Evolutionary conservation across 1,140 invertebrate species (phyloP).

Genomic region (Galleria mellonella): DNA sequence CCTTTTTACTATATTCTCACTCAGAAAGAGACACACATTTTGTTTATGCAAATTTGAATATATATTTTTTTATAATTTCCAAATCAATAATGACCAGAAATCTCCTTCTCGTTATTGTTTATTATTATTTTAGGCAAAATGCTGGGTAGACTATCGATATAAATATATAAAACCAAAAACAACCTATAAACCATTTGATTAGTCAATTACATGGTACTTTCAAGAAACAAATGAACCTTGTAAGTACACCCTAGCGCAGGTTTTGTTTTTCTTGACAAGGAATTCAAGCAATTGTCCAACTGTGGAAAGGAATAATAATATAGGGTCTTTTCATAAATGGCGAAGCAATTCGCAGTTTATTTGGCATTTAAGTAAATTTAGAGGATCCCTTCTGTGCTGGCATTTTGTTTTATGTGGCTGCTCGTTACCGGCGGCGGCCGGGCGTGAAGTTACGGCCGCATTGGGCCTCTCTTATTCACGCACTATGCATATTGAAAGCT

Average conservation of each 20-base stretch:
- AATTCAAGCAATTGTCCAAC: background rate
- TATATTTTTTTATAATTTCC: background rate
- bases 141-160: no score
- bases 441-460: slow-evolving; percentile 67
- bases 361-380: slow-evolving; percentile 63
- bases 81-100: no score
- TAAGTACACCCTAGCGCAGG: no score
- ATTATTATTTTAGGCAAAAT: no score
- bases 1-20: no score
- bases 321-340: slow-evolving; percentile 42
- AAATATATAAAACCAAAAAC: no score
- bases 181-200: no score
- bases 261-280: slow-evolving; percentile 2
- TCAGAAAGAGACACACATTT: no score
- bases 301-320: slow-evolving; percentile 16
- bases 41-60: background rate
- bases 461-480: slow-evolving; percentile 31
- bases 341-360: slow-evolving; percentile 56
- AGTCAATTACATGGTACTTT: no score
- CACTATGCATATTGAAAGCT: slow-evolving; percentile 13
- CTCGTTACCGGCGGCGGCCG: slow-evolving; percentile 65
- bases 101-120: no score
- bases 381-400: slow-evolving; percentile 56
- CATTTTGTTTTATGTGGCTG: slow-evolving; percentile 70
- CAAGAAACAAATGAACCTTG: no score